Evolutionary conservation across 2,888 invertebrate species (phyloP).

Genomic region (Dione juno): DNA sequence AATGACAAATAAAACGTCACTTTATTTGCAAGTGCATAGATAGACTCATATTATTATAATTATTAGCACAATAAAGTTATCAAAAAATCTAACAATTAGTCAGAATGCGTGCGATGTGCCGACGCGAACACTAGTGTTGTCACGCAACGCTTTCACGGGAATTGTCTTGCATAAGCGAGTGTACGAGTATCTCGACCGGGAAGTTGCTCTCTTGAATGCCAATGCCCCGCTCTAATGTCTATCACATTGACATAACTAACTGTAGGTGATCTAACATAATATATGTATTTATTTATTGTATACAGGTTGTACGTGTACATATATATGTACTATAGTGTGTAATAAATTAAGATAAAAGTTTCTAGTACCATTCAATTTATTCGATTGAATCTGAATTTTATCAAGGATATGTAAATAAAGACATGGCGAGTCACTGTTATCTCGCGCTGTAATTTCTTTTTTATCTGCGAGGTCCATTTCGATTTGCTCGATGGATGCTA

Average conservation of each 20-base stretch:
- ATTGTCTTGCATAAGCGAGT: slow-evolving; percentile 45
- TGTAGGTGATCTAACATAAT: slow-evolving; percentile 5
- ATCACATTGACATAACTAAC: slow-evolving; percentile 14
- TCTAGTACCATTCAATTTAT: too few species aligned
- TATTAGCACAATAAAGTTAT: slow-evolving; percentile 21
- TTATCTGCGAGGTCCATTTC: too few species aligned
- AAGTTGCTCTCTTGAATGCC: slow-evolving; percentile 49
- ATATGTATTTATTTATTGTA: neutral
- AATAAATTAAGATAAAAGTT: too few species aligned
- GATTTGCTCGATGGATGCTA: too few species aligned
- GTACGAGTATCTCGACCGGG: slow-evolving; percentile 41
- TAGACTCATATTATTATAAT: slow-evolving; percentile 3
- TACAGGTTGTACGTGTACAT: too few species aligned
- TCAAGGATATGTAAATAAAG: too few species aligned
- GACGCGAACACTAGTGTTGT: slow-evolving; percentile 31
- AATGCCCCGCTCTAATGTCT: slow-evolving; percentile 36
- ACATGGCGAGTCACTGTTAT: too few species aligned
- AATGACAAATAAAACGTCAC: slow-evolving; percentile 4
- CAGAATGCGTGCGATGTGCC: slow-evolving; percentile 31
- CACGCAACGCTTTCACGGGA: slow-evolving; percentile 50
- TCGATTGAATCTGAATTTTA: too few species aligned
- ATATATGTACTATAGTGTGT: too few species aligned
- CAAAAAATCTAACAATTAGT: slow-evolving; percentile 22
- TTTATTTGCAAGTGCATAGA: slow-evolving; percentile 1
- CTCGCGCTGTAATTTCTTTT: too few species aligned